Evolutionary conservation across 2,113 vertebrate species (phyloP), one percentile per base, ranked within the genome.

Genomic region (Malurus cyaneus): DNA sequence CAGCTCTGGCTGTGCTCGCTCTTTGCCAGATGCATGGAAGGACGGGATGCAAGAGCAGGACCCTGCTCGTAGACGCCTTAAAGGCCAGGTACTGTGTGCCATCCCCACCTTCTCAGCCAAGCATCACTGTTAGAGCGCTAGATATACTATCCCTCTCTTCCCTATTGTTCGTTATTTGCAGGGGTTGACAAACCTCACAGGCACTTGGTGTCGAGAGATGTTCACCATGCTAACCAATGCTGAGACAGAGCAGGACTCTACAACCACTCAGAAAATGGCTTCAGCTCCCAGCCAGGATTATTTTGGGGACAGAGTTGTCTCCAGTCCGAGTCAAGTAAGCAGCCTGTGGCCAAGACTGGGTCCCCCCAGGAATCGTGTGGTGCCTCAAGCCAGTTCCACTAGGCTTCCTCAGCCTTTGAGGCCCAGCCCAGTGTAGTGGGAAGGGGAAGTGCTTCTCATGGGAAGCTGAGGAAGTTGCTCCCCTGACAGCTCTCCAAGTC

Each of bases 31-130:
- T 57, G 42, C 77, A 70, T 28, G 3, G 6, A 10, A 2, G 16
- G 34, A 34, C 3, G 4, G 0, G 8, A 13, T 31, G 20, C 8
- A 29, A 57, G 8, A 41, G 24, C 34, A 17, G 11, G 6, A 17
- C 8, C 3, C 11, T 13, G 4, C 16, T 16, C 16, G 1, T 14
- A 21, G 28, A 31, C 25, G 1, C 8, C 61, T n/a, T 44, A 18
- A 44, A 44, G 32, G 56, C 56, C 47, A 83, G 67, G 80, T 83
- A 83, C 47, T 20, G 67, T 61, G 39, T 52, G 32, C 54, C 39
- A 44, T 32, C 32, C 26, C 18, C 26, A 21, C 25, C 31, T 52
- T 57, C 11, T 31, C 14, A 50, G 25, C 36, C 6, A 4, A 50
- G 31, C 18, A 31, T 49, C 31, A 14, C 11, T 1, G 0, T 2